Conservation (phyloP, 1,140 invertebrate species). For the Megalopta genalis region DNA sequence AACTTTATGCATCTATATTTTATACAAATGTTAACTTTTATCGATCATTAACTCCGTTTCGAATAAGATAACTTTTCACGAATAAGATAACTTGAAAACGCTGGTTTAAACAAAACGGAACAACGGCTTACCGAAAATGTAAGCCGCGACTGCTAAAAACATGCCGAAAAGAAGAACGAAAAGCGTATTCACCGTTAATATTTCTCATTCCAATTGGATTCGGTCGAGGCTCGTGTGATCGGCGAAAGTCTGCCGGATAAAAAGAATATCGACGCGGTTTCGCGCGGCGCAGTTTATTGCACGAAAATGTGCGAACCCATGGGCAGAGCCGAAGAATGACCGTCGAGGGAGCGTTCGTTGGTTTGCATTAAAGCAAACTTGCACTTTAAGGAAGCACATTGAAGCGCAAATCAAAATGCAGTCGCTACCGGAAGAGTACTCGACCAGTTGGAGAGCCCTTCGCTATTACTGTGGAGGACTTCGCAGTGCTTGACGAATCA, state of each 20-base stretch:
- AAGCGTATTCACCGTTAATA: too few relatives aligned
- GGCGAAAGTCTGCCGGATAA: too few relatives aligned
- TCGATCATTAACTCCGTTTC: neutral
- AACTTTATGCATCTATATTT: neutral
- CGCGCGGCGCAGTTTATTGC: neutral
- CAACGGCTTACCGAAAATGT: too few relatives aligned
- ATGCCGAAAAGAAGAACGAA: too few relatives aligned
- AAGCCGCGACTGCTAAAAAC: too few relatives aligned
- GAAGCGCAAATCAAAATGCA: slow-evolving; percentile 78
- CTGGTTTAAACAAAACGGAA: too few relatives aligned
- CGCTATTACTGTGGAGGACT: slow-evolving; percentile 75
- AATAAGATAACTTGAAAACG: neutral
- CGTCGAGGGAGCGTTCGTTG: slow-evolving; percentile 37
- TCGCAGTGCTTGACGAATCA: slow-evolving; percentile 76
- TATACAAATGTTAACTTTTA: neutral
- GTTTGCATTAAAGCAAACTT: slow-evolving; percentile 66
- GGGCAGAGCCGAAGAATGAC: slow-evolving; percentile 21
- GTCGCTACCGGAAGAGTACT: slow-evolving; percentile 74
- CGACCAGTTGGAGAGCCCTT: slow-evolving; percentile 72
- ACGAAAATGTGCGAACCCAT: neutral
- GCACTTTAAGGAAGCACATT: slow-evolving; percentile 75
- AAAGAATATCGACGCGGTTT: neutral
- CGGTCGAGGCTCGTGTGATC: too few relatives aligned
- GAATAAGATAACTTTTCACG: neutral
- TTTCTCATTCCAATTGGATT: too few relatives aligned